Evolutionary conservation across 1,140 invertebrate species (phyloP).

Genomic region (Drosophila lacertosa): DNA sequence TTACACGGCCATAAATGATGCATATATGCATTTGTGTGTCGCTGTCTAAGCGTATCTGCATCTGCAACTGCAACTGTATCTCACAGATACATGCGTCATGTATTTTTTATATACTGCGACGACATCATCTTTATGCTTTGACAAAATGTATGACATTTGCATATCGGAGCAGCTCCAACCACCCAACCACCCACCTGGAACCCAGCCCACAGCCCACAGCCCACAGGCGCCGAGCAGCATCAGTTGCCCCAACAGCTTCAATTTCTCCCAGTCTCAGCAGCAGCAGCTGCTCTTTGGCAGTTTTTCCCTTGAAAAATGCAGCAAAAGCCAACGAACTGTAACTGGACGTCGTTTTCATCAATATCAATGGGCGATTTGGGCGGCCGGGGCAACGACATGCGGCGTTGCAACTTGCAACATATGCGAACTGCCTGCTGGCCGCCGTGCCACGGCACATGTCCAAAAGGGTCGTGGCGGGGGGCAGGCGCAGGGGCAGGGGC

Average conservation of each 20-base stretch:
- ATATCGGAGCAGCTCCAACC: conserved; percentile 54
- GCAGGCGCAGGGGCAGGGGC: neutral
- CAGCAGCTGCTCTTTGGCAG: conserved; percentile 36
- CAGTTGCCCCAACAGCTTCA: conserved; percentile 12
- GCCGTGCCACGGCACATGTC: conserved; percentile 42
- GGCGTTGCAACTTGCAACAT: conserved; percentile 72
- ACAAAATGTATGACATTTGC: conserved; percentile 79
- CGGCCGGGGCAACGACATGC: conserved; percentile 43
- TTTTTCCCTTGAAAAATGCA: conserved; percentile 75
- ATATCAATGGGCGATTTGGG: conserved; percentile 73
- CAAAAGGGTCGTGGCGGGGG: conserved; percentile 8
- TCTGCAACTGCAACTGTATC: conserved; percentile 35
- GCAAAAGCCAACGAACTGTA: conserved; percentile 79
- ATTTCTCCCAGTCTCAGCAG: conserved; percentile 38
- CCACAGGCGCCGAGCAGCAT: conserved; percentile 13
- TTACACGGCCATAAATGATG: conserved; percentile 56
- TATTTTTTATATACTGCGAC: conserved; percentile 73
- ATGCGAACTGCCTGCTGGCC: conserved; percentile 58
- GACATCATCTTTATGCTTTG: conserved; percentile 81
- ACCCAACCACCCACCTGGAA: neutral
- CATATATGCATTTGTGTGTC: conserved; percentile 67
- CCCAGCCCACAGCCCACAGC: neutral
- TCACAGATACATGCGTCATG: conserved; percentile 66
- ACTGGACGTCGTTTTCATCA: conserved; percentile 82
- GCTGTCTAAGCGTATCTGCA: conserved; percentile 28